Evolutionary conservation across 2,113 vertebrate genomes (phyloP).

Genomic region (Epinephelus moara): DNA sequence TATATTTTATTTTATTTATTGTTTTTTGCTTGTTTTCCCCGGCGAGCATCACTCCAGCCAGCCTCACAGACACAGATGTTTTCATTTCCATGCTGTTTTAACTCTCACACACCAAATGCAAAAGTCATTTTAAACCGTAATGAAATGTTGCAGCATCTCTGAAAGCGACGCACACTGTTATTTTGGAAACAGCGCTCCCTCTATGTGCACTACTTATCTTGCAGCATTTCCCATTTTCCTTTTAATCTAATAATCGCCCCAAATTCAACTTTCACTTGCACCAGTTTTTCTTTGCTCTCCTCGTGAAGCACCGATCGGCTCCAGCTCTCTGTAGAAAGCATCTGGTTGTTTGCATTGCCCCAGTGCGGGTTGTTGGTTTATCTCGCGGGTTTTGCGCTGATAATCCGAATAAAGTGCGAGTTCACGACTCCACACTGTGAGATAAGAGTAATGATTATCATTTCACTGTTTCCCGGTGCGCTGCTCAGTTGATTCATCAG

Average conservation of each 20-base stretch:
- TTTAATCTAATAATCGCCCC: neutral
- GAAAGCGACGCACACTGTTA: slow-evolving; percentile 27
- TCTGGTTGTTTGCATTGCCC: neutral
- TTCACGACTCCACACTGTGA: neutral
- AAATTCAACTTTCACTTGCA: neutral
- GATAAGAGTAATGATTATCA: neutral
- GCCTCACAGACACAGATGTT: neutral
- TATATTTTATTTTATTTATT: neutral
- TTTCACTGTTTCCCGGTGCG: neutral
- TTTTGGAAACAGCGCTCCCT: slow-evolving; percentile 54
- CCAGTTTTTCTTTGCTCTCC: neutral
- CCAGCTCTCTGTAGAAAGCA: neutral
- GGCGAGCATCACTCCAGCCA: neutral
- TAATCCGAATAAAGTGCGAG: neutral
- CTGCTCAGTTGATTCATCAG: slow-evolving; percentile 18
- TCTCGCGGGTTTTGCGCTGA: neutral
- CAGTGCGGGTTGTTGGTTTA: neutral
- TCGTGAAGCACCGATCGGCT: neutral
- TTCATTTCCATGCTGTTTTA: neutral
- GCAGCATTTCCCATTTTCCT: neutral
- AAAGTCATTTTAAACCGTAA: neutral
- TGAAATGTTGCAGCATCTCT: slow-evolving; percentile 37
- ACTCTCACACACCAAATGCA: neutral
- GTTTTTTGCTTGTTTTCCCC: neutral
- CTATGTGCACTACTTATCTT: neutral